Base-by-base conservation (phyloP, 35 echinoderm and acorn worm genomes). In the Ophioderma brevispina region DNA sequence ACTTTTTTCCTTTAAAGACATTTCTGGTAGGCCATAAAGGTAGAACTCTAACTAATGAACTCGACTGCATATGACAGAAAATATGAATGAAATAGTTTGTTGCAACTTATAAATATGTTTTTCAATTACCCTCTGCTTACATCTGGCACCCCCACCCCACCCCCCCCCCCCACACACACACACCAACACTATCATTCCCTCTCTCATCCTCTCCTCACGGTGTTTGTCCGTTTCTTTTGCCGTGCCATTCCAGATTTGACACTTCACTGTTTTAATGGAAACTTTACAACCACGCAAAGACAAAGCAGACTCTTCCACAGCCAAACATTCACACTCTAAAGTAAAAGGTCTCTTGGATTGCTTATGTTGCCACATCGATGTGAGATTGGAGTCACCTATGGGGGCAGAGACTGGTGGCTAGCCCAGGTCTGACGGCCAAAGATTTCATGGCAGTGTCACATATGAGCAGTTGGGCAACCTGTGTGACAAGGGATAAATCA, bases 351-450 rank as follows among this genome's bases (percentile, higher is more conserved):
- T 94, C 30, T 78, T 86, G 59, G 91, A 94, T 82, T 83, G 91
- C 77, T 76, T 89, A 46, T 97, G 95, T 76, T 97, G 95, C 31
- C 95, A 97, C 95, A 97, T 77, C 55, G 88, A 14, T 97, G 95
- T 76, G 87, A 52, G 8, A 42, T 21, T 93, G 91, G 91, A 80
- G 55, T 8, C n/a, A 90, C 82, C 33, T 93, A 97, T 55, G 85
- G 93, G 14, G 95, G 95, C 0, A 97, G 87, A 80, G 52, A 91
- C 19, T 97, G 90, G 37, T 81, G 93, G 31, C 36, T 28, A 21
- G 52, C 17, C 18, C 77, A 0, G 85, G 89, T 37, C 82, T 97
- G 18, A 78, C 40, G 36, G 32, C 63, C 36, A 87, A 28, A 78
- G 95, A 97, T 0, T 97, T 97, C 81, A 89, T 40, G 31, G 77